Evolutionary conservation across 1,140 invertebrate genomes (phyloP), one percentile per base, ranked within the genome.

Genomic region (Probaryconus sp.): DNA sequence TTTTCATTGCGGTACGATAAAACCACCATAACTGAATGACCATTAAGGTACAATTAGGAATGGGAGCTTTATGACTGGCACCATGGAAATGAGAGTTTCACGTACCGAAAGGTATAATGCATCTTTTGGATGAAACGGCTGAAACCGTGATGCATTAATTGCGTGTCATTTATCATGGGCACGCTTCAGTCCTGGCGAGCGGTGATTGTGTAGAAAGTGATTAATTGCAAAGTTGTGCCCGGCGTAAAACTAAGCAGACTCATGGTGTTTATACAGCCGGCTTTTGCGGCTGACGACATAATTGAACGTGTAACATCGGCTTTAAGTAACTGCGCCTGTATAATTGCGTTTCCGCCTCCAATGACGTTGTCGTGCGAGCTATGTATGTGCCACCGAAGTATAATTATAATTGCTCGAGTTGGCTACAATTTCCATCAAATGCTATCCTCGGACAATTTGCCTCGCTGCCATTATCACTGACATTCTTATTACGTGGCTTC

Each of bases 211-310:
- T 47, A 45, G 30, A 58, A 58, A 65, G 60, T 73, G 70, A 73
- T 73, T 73, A 67, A 73, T 73, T 61, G 48, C 48, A 33, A 61
- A 53, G 47, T 73, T 48, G 38, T 21, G 51, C 21, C 21, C 48
- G 35, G 28, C 24, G 61, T 67, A 65, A 73, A 61, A 73, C 55
- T 40, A 42, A 61, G 48, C 55, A 40, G 38, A 58, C 53, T 73
- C 47, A 55, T 43, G 60, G 48, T 67, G 61, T 67, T 61, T 48
- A 65, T 67, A 48, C 37, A 26, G 21, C 37, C 18, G 38, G 58
- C 45, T 53, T 64, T 60, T 60, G 69, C 61, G 70, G 61, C 33
- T 67, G 61, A 73, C 53, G 70, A 73, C 70, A 61, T 73, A 73
- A 73, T 73, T 65, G 69, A 65, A 71, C 60, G 58, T 71, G 68